Conservation (phyloP, 2,113 vertebrate genomes). For the Hepsetus odoe region DNA sequence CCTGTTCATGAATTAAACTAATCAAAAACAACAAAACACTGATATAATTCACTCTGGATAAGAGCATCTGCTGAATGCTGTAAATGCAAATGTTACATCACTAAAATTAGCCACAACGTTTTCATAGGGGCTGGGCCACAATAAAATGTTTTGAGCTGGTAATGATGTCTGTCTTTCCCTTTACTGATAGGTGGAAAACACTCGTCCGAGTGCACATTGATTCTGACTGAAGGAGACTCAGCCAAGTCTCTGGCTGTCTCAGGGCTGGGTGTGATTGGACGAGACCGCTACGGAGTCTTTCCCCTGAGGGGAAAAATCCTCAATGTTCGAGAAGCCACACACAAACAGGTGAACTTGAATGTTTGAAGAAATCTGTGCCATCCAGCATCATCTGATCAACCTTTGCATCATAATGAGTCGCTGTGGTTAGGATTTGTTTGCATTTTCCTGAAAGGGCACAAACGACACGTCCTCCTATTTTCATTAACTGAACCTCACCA, state of each 20-base stretch:
- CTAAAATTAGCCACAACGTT: neutral
- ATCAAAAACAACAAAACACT: no score
- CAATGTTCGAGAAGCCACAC: constrained; percentile 96
- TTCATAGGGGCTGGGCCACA: neutral
- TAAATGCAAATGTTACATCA: no score
- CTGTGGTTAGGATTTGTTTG: no score
- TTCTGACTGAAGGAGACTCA: constrained; percentile 97
- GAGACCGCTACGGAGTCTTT: constrained; percentile 96
- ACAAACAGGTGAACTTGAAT: constrained; percentile 92
- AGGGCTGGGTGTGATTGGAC: constrained; percentile 93
- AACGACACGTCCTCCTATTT: no score
- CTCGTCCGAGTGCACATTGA: constrained; percentile 95
- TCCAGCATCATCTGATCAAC: no score
- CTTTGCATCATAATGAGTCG: no score
- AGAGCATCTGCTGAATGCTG: neutral
- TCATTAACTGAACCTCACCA: no score
- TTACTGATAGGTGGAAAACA: constrained; percentile 87
- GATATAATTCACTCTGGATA: no score
- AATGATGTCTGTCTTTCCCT: neutral
- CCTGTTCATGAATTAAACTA: no score
- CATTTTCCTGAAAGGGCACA: no score
- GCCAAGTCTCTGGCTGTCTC: constrained; percentile 97
- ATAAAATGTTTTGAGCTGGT: neutral
- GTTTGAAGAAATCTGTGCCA: no score
- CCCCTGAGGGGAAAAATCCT: constrained; percentile 98